Evolutionary conservation across 2,797 vertebrate genomes (phyloP).

Genomic region (Sebastes matsubarae): DNA sequence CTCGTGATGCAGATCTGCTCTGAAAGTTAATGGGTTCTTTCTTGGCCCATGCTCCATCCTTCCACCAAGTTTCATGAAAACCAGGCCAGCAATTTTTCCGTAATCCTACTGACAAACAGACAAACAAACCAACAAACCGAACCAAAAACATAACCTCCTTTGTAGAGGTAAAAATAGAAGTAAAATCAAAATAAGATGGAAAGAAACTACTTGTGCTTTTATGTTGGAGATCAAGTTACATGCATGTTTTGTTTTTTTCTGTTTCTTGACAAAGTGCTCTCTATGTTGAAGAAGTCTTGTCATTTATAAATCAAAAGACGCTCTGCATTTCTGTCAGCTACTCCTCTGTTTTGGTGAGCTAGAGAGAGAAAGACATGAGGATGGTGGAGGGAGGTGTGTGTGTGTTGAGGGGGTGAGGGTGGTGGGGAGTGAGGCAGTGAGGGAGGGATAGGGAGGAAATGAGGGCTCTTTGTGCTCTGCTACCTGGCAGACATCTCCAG

Average conservation of each 20-base stretch:
- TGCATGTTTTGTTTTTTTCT: not conserved
- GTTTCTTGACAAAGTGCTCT: not conserved
- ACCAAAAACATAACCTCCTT: not conserved
- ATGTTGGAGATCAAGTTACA: not conserved
- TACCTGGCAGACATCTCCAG: slow-evolving; percentile 89
- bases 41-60: not conserved
- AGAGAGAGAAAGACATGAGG: slow-evolving; percentile 33
- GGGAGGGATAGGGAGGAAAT: slow-evolving; percentile 84
- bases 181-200: not conserved
- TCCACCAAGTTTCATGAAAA: not conserved
- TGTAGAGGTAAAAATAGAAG: not conserved
- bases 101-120: not conserved
- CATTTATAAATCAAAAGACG: slow-evolving; percentile 37
- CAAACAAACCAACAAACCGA: not conserved
- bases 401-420: not conserved
- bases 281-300: slow-evolving; percentile 22
- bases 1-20: not conserved
- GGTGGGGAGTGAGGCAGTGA: not conserved
- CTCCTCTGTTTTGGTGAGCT: slow-evolving; percentile 54
- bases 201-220: not conserved
- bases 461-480: slow-evolving; percentile 88
- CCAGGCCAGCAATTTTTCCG: not conserved
- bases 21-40: not conserved
- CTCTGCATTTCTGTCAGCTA: slow-evolving; percentile 22
- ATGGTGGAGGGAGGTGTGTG: slow-evolving; percentile 26